A percentile compares a stretch with the other conserved stretches of the same genome.
Evolutionary conservation across 1,140 invertebrate species (phyloP).

Genomic region (Rhopalosiphum padi): DNA sequence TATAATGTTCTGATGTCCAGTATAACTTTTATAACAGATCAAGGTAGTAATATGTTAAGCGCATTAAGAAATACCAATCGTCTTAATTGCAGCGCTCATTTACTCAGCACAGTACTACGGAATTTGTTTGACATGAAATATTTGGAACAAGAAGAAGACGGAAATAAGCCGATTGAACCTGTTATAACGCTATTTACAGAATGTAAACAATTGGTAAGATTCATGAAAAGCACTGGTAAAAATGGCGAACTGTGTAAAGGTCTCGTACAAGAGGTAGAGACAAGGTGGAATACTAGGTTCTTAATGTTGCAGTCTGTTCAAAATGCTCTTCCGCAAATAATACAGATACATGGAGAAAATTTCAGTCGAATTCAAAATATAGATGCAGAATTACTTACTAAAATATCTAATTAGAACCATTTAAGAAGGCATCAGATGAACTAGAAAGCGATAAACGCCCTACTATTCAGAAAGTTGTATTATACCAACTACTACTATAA

Average conservation of each 20-base stretch:
- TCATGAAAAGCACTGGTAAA: background rate
- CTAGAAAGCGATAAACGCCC: background rate
- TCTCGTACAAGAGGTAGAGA: background rate
- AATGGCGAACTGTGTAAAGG: background rate
- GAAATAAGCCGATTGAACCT: background rate
- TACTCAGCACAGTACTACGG: background rate
- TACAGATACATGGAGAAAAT: background rate
- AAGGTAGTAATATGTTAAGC: background rate
- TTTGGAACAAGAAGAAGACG: constrained; percentile 18
- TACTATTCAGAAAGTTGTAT: constrained; percentile 27
- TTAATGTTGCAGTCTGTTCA: constrained; percentile 6
- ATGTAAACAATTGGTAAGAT: background rate
- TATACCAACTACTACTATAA: background rate
- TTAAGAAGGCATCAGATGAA: constrained; percentile 6
- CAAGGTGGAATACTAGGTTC: background rate
- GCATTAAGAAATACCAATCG: background rate
- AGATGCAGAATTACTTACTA: background rate
- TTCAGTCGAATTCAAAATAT: background rate
- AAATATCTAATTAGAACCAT: background rate
- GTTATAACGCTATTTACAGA: background rate
- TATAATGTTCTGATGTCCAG: background rate
- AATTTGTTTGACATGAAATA: constrained; percentile 10
- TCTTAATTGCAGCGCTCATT: background rate
- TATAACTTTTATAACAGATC: background rate
- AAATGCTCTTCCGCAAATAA: constrained; percentile 15